A percentile compares a stretch with the other conserved stretches of the same genome.
phyloP scores from a whole-genome alignment of 1,140 invertebrate species.

The Aphidius gifuensis region DNA sequence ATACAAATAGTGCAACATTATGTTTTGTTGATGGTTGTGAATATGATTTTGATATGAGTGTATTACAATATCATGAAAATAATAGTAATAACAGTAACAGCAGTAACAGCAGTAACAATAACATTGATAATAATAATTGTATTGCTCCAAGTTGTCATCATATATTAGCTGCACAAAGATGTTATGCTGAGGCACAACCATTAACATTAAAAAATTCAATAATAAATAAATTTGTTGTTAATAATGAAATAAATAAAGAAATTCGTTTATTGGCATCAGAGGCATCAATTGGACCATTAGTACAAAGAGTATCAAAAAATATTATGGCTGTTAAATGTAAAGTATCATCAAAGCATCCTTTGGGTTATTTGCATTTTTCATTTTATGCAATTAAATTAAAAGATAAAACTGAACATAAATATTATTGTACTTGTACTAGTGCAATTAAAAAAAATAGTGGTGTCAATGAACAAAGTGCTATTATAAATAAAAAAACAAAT shows the following conservation, averaged over 20 bases:
- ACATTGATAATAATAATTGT: too few relatives aligned
- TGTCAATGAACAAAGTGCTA: constrained; percentile 21
- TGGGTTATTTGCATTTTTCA: constrained; percentile 74
- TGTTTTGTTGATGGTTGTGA: constrained; percentile 70
- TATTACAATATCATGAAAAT: constrained; percentile 59
- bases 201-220: constrained; percentile 66
- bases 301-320: constrained; percentile 74
- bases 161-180: constrained; percentile 67
- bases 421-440: constrained; percentile 62
- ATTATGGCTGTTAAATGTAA: constrained; percentile 78
- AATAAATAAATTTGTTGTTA: constrained; percentile 64
- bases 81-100: constrained; percentile 15
- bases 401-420: constrained; percentile 60
- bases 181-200: constrained; percentile 63
- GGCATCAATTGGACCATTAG: constrained; percentile 62
- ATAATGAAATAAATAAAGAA: constrained; percentile 65
- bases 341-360: constrained; percentile 65
- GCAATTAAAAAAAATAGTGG: constrained; percentile 57
- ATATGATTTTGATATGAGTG: constrained; percentile 57
- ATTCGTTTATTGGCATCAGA: constrained; percentile 65
- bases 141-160: constrained; percentile 60
- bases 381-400: constrained; percentile 61
- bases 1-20: constrained; percentile 58
- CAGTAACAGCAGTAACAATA: too few relatives aligned
- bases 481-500: constrained; percentile 35